These are phyloP conservation scores for Lepidurus arcticus DNA, from an alignment of 1,140 invertebrate genomes.

Conservation along the genomic window DNA sequence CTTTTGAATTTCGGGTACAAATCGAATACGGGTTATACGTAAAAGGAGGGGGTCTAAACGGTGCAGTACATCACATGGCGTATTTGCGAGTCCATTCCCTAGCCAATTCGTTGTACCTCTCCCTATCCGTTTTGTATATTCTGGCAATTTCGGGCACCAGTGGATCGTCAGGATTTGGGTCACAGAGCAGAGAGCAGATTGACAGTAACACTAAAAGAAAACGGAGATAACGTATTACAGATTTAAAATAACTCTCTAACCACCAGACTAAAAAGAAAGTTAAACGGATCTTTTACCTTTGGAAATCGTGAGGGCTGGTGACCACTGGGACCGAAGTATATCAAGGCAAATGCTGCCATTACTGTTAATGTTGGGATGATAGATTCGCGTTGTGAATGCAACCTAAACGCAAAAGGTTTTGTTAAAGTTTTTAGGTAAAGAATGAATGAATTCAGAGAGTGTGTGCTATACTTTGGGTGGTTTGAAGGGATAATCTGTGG, in stretches of 20 bases:
- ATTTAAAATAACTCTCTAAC: not conserved
- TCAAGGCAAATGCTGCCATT: slow-evolving; percentile 99
- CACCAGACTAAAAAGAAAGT: not conserved
- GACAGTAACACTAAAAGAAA: slow-evolving; percentile 85
- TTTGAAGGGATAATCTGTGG: slow-evolving; percentile 99
- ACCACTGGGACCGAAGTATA: slow-evolving; percentile 98
- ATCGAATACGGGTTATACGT: slow-evolving; percentile 19
- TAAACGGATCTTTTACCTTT: slow-evolving; percentile 65
- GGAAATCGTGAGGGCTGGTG: slow-evolving; percentile 97
- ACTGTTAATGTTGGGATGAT: slow-evolving; percentile 99
- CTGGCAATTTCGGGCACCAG: slow-evolving; percentile 98
- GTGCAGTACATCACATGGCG: slow-evolving; percentile 78
- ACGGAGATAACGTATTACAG: slow-evolving; percentile 42
- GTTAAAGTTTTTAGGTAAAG: slow-evolving; percentile 1
- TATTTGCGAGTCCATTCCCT: slow-evolving; percentile 99
- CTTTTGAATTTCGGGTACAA: slow-evolving; percentile 19
- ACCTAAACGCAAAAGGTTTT: slow-evolving; percentile 53
- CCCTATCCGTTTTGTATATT: slow-evolving; percentile 98
- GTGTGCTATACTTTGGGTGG: slow-evolving; percentile 74
- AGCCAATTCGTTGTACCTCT: slow-evolving; percentile 97
- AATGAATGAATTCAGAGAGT: not conserved
- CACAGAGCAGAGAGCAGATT: slow-evolving; percentile 97
- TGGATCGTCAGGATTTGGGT: slow-evolving; percentile 98
- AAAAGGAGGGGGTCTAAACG: slow-evolving; percentile 13
- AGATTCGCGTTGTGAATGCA: slow-evolving; percentile 98